Conservation (phyloP, 2,888 invertebrate genomes). For the Drosophila acutilabella region DNA sequence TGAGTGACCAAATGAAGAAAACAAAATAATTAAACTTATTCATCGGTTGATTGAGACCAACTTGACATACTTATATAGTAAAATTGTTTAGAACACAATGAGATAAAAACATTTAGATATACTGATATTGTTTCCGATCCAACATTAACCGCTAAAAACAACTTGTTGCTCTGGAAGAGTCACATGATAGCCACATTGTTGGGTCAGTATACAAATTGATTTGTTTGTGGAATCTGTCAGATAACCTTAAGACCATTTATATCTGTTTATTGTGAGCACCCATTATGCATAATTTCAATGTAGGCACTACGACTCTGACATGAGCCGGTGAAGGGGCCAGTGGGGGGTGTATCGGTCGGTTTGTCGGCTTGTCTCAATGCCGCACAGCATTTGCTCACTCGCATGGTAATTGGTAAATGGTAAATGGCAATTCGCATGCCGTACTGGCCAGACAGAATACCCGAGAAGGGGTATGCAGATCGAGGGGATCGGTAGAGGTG, state of each 20-base stretch:
- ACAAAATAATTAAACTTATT: neutral
- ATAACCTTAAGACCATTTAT: conserved; percentile 57
- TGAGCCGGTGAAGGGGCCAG: neutral
- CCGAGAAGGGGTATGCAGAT: conserved; percentile 8
- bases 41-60: conserved; percentile 1
- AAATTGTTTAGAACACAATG: neutral
- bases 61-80: conserved; percentile 11
- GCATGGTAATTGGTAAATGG: conserved; percentile 62
- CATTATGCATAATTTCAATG: conserved; percentile 68
- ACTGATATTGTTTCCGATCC: neutral
- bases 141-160: conserved; percentile 12
- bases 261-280: conserved; percentile 32
- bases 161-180: conserved; percentile 7
- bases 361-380: conserved; percentile 50
- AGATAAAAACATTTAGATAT: neutral
- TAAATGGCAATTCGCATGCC: conserved; percentile 53
- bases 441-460: conserved; percentile 33
- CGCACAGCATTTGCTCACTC: conserved; percentile 55
- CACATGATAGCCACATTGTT: conserved; percentile 34
- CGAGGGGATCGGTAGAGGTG: neutral
- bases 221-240: conserved; percentile 44
- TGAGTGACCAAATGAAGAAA: neutral
- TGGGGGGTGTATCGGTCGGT: conserved; percentile 1
- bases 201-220: conserved; percentile 34
- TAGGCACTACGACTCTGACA: conserved; percentile 11